Evolutionary conservation across 2,113 vertebrate genomes (phyloP).

Genomic region (Rynchops niger): DNA sequence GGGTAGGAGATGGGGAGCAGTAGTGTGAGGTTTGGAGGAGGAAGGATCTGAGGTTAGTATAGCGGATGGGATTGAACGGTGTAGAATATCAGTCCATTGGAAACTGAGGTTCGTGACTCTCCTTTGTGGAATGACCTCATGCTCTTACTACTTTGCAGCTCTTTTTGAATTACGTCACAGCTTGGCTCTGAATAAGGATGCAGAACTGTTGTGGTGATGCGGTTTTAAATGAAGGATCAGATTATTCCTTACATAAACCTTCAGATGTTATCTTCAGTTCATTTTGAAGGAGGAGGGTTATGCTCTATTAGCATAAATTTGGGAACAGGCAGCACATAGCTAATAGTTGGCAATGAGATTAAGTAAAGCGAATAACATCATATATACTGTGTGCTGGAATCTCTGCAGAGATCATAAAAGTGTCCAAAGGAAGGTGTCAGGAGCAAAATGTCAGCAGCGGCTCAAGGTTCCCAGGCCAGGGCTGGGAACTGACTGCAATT

Average conservation of each 20-base stretch:
- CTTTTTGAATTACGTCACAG: not conserved
- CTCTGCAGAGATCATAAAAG: not conserved
- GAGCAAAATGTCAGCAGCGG: not conserved
- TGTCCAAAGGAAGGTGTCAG: not conserved
- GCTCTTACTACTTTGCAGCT: not conserved
- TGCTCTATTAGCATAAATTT: not conserved
- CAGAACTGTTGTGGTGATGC: not conserved
- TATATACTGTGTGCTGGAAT: not conserved
- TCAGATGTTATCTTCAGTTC: not conserved
- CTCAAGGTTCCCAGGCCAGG: not conserved
- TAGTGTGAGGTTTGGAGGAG: not conserved
- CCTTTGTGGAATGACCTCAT: not conserved
- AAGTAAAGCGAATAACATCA: not conserved
- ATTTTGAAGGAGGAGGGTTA: not conserved
- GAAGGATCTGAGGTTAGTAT: not conserved
- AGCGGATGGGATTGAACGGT: not conserved
- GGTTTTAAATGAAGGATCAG: not conserved
- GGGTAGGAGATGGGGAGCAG: not conserved
- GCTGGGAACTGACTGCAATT: not conserved
- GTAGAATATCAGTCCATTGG: not conserved
- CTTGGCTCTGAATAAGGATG: not conserved
- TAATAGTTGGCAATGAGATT: not conserved
- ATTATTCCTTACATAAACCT: not conserved
- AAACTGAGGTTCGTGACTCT: not conserved
- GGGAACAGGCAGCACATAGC: not conserved